A percentile compares a stretch with the other conserved stretches of the same genome.
phyloP scores from a whole-genome alignment of 2,797 vertebrate genomes.

The Hybognathus amarus region DNA sequence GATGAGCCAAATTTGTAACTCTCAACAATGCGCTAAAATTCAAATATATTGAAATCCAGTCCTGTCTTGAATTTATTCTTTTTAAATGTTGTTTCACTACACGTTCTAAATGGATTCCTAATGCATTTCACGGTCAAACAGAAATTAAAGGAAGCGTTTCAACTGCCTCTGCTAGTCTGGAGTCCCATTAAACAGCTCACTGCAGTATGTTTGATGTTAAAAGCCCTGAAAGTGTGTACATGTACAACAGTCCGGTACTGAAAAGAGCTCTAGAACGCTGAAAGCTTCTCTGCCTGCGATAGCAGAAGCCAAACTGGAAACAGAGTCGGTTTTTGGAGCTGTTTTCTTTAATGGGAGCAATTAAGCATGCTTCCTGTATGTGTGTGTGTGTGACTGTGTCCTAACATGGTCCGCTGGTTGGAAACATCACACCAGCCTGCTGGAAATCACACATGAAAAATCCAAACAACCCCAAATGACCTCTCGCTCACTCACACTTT shows the following conservation, averaged over 20 bases:
- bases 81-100: neutral
- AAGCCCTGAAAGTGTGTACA: constrained; percentile 18
- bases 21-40: neutral
- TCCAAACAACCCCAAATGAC: constrained; percentile 49
- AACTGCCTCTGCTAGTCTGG: neutral
- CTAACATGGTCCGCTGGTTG: constrained; percentile 40
- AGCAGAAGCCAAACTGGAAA: constrained; percentile 27
- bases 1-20: neutral
- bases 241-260: neutral
- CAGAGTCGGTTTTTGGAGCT: constrained; percentile 42
- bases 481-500: constrained; percentile 1
- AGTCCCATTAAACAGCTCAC: neutral
- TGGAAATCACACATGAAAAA: constrained; percentile 61
- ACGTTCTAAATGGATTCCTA: neutral
- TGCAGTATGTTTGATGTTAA: neutral
- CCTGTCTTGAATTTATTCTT: neutral
- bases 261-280: constrained; percentile 1
- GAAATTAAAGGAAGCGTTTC: neutral
- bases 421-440: constrained; percentile 61
- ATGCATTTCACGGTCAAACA: neutral
- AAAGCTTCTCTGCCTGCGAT: constrained; percentile 16
- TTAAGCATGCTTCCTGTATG: constrained; percentile 58
- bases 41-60: neutral
- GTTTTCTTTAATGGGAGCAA: constrained; percentile 54
- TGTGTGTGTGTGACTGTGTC: neutral